Base-by-base conservation (phyloP, 2,113 vertebrate genomes). In the Onychostoma macrolepis region DNA sequence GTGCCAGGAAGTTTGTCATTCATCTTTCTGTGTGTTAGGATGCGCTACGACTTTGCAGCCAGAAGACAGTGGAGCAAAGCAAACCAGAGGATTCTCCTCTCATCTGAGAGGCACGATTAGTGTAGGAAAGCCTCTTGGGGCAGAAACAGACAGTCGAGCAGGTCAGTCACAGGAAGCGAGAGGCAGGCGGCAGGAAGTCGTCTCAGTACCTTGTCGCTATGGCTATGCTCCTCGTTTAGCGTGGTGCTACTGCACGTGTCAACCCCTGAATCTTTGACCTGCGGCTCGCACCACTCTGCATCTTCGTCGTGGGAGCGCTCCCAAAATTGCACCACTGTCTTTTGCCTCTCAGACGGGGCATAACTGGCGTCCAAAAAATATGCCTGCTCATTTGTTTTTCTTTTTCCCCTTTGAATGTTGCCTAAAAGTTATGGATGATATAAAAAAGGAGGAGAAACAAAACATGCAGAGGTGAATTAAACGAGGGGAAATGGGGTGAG, bases 191-290 rank as follows among this genome's bases (percentile, higher is more conserved):
- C 74, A 33, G 65, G 77, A 12, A 81, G 77, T 71, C 28, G 36
- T 53, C 91, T 93, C 94, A 95, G 95, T 97, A 97, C 96, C 96
- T 97, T 96, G 91, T 96, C 96, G 86, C 95, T 97, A 96, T 94
- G 96, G 94, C 96, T 96, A 97, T 95, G 95, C 87, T 97, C 96
- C 92, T 97, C 96, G 91, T 97, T 97, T 93, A 97, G 94, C 86
- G 96, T 97, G 87, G 96, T 97, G 95, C 96, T 97, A 96, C 96
- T 97, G 93, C 96, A 97, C 26, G 96, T 96, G 92, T 97, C 96
- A 95, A 97, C 96, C 94, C 96, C 96, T 94, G 96, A 97, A 92
- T 96, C 96, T 96, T 97, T 97, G 95, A 96, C 96, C 94, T 96
- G 96, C 92, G 95, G 96, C 89, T 97, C 96, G 93, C 94, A 94